phyloP scores from a whole-genome alignment of 2,113 vertebrate genomes.

The Sardina pilchardus region DNA sequence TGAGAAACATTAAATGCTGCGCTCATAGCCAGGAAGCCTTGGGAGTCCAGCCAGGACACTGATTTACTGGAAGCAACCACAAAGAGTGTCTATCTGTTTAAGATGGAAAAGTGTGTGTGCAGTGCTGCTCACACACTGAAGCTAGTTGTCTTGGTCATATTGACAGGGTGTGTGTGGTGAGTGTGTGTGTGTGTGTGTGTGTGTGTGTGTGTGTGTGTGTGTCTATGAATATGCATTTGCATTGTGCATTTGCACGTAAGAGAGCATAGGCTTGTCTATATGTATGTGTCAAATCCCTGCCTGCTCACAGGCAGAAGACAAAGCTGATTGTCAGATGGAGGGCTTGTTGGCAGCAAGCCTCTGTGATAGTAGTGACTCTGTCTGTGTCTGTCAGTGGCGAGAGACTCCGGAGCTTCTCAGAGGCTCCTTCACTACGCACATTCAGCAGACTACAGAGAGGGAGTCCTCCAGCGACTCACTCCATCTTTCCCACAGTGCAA shows the following conservation, averaged over 20 bases:
- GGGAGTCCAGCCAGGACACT: background rate
- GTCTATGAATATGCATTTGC: background rate
- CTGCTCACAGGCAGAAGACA: no score
- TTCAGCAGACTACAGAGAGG: background rate
- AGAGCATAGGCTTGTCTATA: no score
- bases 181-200: constrained; percentile 5
- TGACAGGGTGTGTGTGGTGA: background rate
- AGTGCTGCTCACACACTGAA: background rate
- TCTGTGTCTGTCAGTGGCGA: background rate
- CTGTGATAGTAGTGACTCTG: background rate
- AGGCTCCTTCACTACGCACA: background rate
- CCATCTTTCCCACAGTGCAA: background rate
- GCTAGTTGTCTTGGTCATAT: background rate
- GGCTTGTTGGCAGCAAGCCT: background rate
- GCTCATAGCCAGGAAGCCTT: background rate
- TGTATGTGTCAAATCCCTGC: no score
- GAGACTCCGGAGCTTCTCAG: background rate
- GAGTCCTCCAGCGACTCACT: background rate
- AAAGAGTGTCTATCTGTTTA: background rate
- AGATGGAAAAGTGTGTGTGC: background rate
- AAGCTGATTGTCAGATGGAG: background rate
- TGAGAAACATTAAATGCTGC: background rate
- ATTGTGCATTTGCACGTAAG: background rate
- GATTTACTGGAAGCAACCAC: background rate
- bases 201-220: background rate